Percentiles rank a stretch among this genome's conserved stretches.
Conservation (phyloP, 2,888 invertebrate genomes). For the Agonum fuliginosum region DNA sequence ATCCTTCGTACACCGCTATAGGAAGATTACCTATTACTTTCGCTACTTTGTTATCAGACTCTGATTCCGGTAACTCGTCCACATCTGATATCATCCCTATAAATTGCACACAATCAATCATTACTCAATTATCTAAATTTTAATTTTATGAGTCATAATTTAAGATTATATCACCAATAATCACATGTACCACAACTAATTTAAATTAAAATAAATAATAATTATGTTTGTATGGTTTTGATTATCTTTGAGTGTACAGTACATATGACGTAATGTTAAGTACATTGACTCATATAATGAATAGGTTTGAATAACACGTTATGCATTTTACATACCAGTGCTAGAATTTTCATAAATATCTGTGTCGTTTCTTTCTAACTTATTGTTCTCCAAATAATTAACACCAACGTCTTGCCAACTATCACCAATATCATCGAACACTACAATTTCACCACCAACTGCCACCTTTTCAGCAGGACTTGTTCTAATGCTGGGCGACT, state of each 20-base stretch:
- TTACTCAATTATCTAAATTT: background rate
- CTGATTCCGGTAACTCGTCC: conserved; percentile 90
- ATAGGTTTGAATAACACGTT: background rate
- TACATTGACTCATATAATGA: conserved; percentile 15
- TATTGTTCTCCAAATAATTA: conserved; percentile 55
- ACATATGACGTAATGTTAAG: conserved; percentile 8
- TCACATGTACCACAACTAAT: background rate
- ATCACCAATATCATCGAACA: conserved; percentile 90
- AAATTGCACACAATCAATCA: conserved; percentile 67
- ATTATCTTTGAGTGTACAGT: background rate
- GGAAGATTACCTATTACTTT: conserved; percentile 88
- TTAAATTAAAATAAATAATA: background rate
- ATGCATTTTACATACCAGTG: conserved; percentile 67
- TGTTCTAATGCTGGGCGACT: conserved; percentile 17
- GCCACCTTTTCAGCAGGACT: conserved; percentile 80
- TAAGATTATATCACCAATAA: too few relatives aligned
- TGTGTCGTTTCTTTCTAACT: conserved; percentile 42
- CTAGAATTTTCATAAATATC: conserved; percentile 66
- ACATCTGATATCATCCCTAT: conserved; percentile 85
- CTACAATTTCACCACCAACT: conserved; percentile 85
- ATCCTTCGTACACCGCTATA: conserved; percentile 95
- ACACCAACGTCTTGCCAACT: conserved; percentile 80
- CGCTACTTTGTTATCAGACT: conserved; percentile 74
- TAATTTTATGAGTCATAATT: too few relatives aligned
- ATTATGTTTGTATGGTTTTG: background rate